A percentile compares a stretch with the other conserved stretches of the same genome.
phyloP scores from a whole-genome alignment of 2,797 vertebrate species.

The Carduelis carduelis region DNA sequence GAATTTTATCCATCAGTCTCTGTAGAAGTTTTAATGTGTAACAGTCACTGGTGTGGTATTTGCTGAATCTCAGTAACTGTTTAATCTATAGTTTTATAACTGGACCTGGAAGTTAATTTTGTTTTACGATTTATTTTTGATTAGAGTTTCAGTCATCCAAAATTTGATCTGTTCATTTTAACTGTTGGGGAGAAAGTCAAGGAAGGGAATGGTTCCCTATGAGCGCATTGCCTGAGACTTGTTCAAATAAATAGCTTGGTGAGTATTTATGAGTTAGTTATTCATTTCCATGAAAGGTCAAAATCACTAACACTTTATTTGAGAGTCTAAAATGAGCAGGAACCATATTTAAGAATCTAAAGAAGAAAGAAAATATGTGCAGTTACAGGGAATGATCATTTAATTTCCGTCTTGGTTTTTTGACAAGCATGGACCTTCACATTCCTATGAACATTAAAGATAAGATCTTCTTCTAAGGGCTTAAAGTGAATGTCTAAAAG shows the following conservation, averaged over 20 bases:
- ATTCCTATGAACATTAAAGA: not conserved
- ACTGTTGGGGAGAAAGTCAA: not conserved
- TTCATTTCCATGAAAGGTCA: not conserved
- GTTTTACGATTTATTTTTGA: not conserved
- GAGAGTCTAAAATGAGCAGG: not conserved
- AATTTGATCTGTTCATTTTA: not conserved
- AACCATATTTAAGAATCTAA: not conserved
- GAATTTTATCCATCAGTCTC: not conserved
- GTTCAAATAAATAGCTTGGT: not conserved
- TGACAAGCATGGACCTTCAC: not conserved
- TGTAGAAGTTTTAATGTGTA: not conserved
- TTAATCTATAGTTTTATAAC: not conserved
- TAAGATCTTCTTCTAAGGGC: not conserved
- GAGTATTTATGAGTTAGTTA: not conserved
- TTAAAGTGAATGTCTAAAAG: not conserved
- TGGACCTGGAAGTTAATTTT: not conserved
- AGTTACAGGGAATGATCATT: not conserved
- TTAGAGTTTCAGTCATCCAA: not conserved
- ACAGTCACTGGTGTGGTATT: not conserved
- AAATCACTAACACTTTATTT: not conserved
- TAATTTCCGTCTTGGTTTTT: not conserved
- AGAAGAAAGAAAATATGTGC: not conserved
- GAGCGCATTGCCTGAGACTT: not conserved
- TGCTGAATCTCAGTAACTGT: not conserved
- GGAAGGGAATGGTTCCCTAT: not conserved